A percentile compares a stretch with the other conserved stretches of the same genome.
phyloP scores from a whole-genome alignment of 2,888 invertebrate species.

The Yponomeuta sedellus region DNA sequence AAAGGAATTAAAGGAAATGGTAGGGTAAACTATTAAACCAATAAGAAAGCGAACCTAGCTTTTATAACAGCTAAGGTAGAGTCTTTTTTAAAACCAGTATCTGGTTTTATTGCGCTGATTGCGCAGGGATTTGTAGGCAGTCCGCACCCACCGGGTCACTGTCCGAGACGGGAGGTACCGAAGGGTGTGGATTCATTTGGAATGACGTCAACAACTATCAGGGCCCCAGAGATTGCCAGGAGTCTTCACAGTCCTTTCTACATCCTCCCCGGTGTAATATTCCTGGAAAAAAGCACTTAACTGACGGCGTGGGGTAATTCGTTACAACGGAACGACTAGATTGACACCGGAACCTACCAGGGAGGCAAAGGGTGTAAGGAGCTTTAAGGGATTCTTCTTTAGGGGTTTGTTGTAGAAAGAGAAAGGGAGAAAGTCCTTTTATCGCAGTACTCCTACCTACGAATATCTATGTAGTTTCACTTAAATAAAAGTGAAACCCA shows the following conservation, averaged over 20 bases:
- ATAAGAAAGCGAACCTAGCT: not conserved
- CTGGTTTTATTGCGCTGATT: not conserved
- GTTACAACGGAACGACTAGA: conserved; percentile 51
- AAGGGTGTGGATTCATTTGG: conserved; percentile 70
- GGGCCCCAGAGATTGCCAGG: conserved; percentile 54
- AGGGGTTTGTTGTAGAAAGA: not conserved
- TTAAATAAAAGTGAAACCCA: not conserved
- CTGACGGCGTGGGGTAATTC: conserved; percentile 26
- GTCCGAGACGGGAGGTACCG: conserved; percentile 61
- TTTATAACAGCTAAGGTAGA: not conserved
- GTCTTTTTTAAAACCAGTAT: not conserved
- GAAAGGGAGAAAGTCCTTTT: not conserved
- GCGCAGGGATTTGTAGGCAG: not conserved
- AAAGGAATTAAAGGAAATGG: not conserved
- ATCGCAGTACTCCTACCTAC: not conserved
- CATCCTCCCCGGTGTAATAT: conserved; percentile 30
- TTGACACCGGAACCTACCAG: conserved; percentile 48
- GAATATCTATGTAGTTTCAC: not conserved
- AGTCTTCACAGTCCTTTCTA: conserved; percentile 42
- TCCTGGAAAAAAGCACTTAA: conserved; percentile 21
- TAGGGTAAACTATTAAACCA: not conserved
- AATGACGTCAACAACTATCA: conserved; percentile 78
- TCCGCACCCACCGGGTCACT: conserved; percentile 20
- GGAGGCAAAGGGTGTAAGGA: conserved; percentile 33
- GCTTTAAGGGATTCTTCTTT: conserved; percentile 14